Evolutionary conservation across 1,140 invertebrate genomes (phyloP), one percentile per base, ranked within the genome.

Genomic region (Leptonema lineaticorne): DNA sequence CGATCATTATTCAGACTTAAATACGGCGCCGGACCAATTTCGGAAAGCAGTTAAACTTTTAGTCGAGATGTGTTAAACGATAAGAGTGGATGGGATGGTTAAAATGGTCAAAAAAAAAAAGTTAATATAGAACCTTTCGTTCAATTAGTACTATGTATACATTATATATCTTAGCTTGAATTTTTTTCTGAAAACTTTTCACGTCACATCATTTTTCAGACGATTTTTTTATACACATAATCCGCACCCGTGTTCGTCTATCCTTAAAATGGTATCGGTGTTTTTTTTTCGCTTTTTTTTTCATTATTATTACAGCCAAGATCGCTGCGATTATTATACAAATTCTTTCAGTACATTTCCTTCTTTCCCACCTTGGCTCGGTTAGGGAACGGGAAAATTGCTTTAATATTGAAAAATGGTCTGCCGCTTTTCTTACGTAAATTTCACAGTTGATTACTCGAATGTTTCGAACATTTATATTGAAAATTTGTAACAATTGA

Each of bases 1-100:
- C 50, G 50, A 26, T 53, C 50, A 24, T 53, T 53, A 53, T 53
- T 26, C 9, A 53, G 50, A 26, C 24, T 26, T 53, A 26, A 53
- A 53, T 53, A 14, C 22, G 50, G 27, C 7, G 24, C 24, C 24
- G 50, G 5, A 22, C 22, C 50, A 24, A 16, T 26, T 53, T 53
- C 50, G 50, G 6, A 1, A 24, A 11, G 50, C 50, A 53, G 50
- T 53, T 53, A 16, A 20, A 50, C 9, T 22, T 50, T 20, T 20
- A n/a, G n/a, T n/a, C n/a, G n/a, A n/a, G n/a, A n/a, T n/a, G n/a
- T n/a, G n/a, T n/a, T n/a, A n/a, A n/a, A n/a, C n/a, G n/a, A n/a
- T n/a, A n/a, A n/a, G n/a, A n/a, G n/a, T n/a, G n/a, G n/a, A n/a
- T n/a, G n/a, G n/a, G n/a, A n/a, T n/a, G n/a, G n/a, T n/a, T n/a